Evolutionary conservation across 2,888 invertebrate species (phyloP).

Genomic region (Eugnorisma glareosa): DNA sequence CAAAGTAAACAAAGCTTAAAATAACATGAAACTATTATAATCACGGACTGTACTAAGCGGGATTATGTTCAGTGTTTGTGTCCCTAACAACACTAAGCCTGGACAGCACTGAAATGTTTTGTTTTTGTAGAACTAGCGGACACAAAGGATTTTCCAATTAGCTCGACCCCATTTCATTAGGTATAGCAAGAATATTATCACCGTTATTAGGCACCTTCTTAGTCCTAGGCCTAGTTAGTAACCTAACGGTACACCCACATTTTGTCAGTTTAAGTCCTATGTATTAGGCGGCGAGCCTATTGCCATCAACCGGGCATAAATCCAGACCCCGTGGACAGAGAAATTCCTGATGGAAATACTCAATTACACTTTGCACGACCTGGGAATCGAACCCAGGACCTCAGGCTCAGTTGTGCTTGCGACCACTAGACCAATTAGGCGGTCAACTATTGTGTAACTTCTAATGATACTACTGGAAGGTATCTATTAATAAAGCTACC

Average conservation of each 20-base stretch:
- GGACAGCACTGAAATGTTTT: conserved; percentile 13
- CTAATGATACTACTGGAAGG: background rate
- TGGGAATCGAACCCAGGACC: background rate
- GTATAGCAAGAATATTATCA: background rate
- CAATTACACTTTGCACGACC: no score
- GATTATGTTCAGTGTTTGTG: conserved; percentile 37
- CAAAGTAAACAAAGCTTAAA: conserved; percentile 31
- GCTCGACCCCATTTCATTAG: background rate
- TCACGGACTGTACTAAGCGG: conserved; percentile 38
- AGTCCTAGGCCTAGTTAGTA: no score
- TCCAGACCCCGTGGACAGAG: no score
- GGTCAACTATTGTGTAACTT: background rate
- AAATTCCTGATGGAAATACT: no score
- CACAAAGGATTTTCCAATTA: conserved; percentile 1
- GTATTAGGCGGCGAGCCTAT: no score
- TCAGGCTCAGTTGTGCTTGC: background rate
- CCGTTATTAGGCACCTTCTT: no score
- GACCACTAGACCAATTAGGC: background rate
- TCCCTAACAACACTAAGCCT: conserved; percentile 48
- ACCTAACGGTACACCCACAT: no score
- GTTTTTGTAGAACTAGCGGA: conserved; percentile 14
- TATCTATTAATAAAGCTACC: background rate
- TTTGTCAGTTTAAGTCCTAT: no score
- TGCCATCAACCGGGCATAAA: no score
- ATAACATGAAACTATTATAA: conserved; percentile 12